Base-by-base conservation (phyloP, 1,140 invertebrate genomes). In the Thrips palmi region DNA sequence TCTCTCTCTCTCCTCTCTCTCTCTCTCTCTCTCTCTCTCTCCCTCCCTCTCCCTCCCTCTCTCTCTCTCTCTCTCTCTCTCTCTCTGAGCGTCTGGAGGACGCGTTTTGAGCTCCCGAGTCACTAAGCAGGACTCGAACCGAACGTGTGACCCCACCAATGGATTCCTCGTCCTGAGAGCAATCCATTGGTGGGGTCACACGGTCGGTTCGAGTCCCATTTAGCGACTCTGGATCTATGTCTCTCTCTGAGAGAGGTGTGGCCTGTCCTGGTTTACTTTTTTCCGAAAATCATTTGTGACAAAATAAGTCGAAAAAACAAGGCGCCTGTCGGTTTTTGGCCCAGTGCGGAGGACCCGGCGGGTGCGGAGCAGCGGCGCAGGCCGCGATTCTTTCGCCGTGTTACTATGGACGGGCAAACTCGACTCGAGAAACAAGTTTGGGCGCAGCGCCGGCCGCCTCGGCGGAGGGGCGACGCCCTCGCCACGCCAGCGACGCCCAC, bases 61-160 rank as follows among this genome's bases (percentile, higher is more conserved):
- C 33, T 42, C 46, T 41, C 40, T 24, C 32, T 46, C 33, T 33
- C 14, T 21, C 14, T 18, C 33, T 18, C 33, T 18, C 20, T 21
- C 20, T 35, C 33, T 18, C 20, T 15, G 17, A 10, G 17, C 7
- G 8, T 8, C 10, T 33, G 7, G 31, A 33, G 8, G 17, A 33
- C 14, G 7, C 17, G 7, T 18, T 8, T n/a, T 18, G 15, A 7
- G n/a, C 7, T 8, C 7, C 30, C 37, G 22, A 24, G 34, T 24
- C 33, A 45, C 33, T 51, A 46, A 20, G 45, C 44, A 42, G 41
- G 41, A 32, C 42, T 47, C 43, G 43, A 42, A 47, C 47, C 43
- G 25, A 37, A 42, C 21, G 34, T 43, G 39, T 45, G 35, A 32
- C 30, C 42, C 22, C 42, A 19, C 21, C 35, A 29, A 28, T 27